phyloP scores from a whole-genome alignment of 2,888 invertebrate genomes.

The Oscheius onirici region DNA sequence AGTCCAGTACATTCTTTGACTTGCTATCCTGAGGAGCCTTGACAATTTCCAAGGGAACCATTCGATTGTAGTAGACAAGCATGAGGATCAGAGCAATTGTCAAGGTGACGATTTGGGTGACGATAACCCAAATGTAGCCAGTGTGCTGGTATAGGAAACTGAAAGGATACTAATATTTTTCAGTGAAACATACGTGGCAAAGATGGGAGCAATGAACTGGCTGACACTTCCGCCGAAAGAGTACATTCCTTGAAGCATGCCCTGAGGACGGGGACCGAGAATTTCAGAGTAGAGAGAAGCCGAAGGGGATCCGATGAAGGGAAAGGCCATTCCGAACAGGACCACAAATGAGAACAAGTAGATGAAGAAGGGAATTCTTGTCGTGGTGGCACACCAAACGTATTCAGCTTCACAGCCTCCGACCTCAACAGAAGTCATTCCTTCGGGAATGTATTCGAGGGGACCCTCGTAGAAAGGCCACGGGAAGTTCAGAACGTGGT shows the following conservation, averaged over 20 bases:
- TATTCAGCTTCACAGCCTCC: slow-evolving; percentile 44
- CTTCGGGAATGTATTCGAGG: slow-evolving; percentile 35
- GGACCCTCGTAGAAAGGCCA: slow-evolving; percentile 47
- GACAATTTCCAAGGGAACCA: too few species aligned
- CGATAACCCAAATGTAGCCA: slow-evolving; percentile 45
- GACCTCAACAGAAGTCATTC: slow-evolving; percentile 36
- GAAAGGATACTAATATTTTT: background rate
- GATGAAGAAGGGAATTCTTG: slow-evolving; percentile 40
- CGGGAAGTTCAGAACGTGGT: slow-evolving; percentile 50
- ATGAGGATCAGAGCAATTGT: slow-evolving; percentile 41
- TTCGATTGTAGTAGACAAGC: slow-evolving; percentile 41
- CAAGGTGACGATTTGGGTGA: slow-evolving; percentile 38
- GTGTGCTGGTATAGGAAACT: slow-evolving; percentile 50
- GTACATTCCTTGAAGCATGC: slow-evolving; percentile 53
- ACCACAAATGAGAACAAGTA: slow-evolving; percentile 42
- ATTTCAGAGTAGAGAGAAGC: slow-evolving; percentile 47
- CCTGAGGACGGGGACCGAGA: slow-evolving; percentile 48
- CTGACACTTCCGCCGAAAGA: slow-evolving; percentile 50
- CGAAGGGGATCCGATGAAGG: slow-evolving; percentile 44
- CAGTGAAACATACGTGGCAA: background rate
- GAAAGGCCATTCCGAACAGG: slow-evolving; percentile 47
- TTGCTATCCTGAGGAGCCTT: too few species aligned
- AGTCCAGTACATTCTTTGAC: too few species aligned
- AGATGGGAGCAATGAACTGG: slow-evolving; percentile 40
- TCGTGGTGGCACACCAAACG: slow-evolving; percentile 42